Base-by-base conservation (phyloP, 2,797 vertebrate species). In the Euphonia xanthogaster region DNA sequence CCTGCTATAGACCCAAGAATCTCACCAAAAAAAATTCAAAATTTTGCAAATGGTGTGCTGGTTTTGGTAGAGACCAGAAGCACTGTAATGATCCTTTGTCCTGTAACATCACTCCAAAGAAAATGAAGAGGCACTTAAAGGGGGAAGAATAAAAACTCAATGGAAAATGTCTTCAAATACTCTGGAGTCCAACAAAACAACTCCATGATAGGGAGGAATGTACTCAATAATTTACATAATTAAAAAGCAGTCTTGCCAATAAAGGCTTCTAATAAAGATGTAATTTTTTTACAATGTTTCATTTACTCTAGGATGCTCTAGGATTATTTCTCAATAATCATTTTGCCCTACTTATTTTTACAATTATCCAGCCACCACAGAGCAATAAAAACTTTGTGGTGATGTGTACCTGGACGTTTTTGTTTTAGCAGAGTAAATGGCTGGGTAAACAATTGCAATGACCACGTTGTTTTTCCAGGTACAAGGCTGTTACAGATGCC, bases 401-500 rank as follows among this genome's bases (percentile, higher is more conserved):
- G 54, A 62, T 12, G 4, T 55, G 9, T 14, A 35, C 9, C 44
- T 70, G 60, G 8, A 73, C 18, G 12, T 9, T 72, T 78, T 72
- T 63, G 25, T 76, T 28, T 55, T 53, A 72, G 66, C 37, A 80
- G 74, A 74, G 18, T n/a, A 48, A 51, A 6, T 23, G 27, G 1
- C 24, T 82, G 35, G 20, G 47, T 84, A 78, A 94, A 48, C 40
- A 80, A 86, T 44, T 37, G 18, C 58, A 31, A 16, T 54, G 70
- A 54, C 57, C 4, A 4, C 30, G 3, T 92, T 88, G 50, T 93
- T 86, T 90, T 82, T 74, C 42, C 97, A 99, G 99, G 97, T 99
- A 99, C 97, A 99, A 99, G 97, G 98, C 98, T 4, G 99, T 99
- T 88, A 99, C 99, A 21, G 99, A 99, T 20, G 99, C 99, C 12